phyloP scores from a whole-genome alignment of 2,888 invertebrate species.

The Dolomedes plantarius region DNA sequence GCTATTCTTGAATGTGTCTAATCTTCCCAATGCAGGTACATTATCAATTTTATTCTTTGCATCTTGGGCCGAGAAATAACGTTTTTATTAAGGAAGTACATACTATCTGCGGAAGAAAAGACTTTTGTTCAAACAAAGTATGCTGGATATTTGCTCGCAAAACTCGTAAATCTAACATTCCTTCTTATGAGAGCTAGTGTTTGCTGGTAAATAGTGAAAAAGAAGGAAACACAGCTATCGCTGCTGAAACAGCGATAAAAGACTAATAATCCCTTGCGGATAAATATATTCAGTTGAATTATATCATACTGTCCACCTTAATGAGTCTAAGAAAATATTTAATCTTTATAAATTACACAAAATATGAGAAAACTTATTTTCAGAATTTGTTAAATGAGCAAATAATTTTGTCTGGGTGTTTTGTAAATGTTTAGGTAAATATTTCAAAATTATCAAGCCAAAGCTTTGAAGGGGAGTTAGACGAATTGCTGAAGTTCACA shows the following conservation, averaged over 20 bases:
- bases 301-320: no score
- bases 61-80: background rate
- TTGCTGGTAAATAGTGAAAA: background rate
- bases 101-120: background rate
- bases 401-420: no score
- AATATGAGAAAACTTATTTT: no score
- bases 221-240: background rate
- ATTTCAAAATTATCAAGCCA: no score
- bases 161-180: constrained; percentile 1
- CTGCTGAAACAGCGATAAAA: background rate
- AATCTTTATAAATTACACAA: no score
- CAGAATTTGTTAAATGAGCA: no score
- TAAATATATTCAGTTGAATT: background rate
- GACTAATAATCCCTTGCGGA: background rate
- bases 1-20: background rate
- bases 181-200: constrained; percentile 4
- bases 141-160: constrained; percentile 2
- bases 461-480: no score
- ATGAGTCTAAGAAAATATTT: no score
- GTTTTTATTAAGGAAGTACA: background rate
- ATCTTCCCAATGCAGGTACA: background rate
- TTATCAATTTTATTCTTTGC: constrained; percentile 3
- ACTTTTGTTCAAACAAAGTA: constrained; percentile 8
- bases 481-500: no score
- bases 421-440: no score